Conservation (phyloP, 64 coral and sea anemone genomes). For the Montipora efflorescens region DNA sequence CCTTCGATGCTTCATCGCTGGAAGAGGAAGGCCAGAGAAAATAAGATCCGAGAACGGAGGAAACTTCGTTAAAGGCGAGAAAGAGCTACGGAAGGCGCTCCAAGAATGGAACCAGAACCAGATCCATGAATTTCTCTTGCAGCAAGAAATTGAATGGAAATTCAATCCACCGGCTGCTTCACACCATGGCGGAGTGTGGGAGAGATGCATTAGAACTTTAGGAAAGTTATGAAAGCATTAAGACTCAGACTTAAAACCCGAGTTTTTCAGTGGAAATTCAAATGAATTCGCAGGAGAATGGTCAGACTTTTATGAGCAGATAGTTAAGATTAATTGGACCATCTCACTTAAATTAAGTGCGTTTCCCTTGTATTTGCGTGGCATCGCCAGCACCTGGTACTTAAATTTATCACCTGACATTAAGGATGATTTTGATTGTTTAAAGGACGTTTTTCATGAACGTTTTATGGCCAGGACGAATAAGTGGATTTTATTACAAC, state of each 20-base stretch:
- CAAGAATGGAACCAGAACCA: constrained; percentile 22
- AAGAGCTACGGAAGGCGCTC: background rate
- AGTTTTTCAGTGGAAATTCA: background rate
- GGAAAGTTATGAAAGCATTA: constrained; percentile 26
- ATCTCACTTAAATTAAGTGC: background rate
- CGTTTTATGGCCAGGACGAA: no score
- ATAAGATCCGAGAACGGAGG: constrained; percentile 49
- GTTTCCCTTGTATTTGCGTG: background rate
- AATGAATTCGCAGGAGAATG: background rate
- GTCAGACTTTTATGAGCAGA: background rate
- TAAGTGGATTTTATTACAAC: no score
- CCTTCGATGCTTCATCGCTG: background rate
- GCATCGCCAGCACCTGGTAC: no score
- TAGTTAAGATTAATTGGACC: background rate
- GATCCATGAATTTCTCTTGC: constrained; percentile 23
- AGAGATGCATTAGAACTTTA: constrained; percentile 33
- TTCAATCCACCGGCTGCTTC: constrained; percentile 50
- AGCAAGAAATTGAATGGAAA: constrained; percentile 23
- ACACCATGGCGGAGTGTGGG: constrained; percentile 36
- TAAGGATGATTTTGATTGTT: no score
- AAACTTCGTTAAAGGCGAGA: constrained; percentile 1
- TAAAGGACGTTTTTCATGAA: no score
- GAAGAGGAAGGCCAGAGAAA: constrained; percentile 16
- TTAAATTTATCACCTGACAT: no score
- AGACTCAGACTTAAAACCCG: background rate